Conservation (phyloP, 2,113 vertebrate species). For the Phalacrocorax brasilianus region DNA sequence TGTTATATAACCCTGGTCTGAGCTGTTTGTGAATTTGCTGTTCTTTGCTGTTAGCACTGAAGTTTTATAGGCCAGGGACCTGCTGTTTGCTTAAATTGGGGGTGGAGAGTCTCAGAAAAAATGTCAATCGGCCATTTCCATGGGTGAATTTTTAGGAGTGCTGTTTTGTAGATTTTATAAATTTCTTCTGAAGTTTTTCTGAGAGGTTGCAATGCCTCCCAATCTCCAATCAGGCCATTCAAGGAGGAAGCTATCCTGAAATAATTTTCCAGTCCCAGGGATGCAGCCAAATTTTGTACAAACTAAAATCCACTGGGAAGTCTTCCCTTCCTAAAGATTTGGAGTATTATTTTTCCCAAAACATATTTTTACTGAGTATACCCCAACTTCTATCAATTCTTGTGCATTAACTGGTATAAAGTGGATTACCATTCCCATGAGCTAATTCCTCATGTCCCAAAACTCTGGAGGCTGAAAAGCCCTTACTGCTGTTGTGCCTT, state of each 20-base stretch:
- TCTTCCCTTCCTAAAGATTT: not conserved
- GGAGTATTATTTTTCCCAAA: not conserved
- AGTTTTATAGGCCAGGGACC: too few relatives aligned
- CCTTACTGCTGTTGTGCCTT: not conserved
- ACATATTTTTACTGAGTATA: not conserved
- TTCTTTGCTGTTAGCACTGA: not conserved
- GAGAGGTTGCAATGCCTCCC: not conserved
- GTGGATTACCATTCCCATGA: not conserved
- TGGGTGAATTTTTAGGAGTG: not conserved
- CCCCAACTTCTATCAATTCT: not conserved
- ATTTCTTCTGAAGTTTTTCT: not conserved
- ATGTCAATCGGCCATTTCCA: rapidly evolving
- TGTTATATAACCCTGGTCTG: too few relatives aligned
- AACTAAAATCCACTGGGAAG: not conserved
- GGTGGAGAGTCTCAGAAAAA: not conserved
- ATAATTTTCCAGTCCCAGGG: not conserved
- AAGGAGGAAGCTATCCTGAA: not conserved
- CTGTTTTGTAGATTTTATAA: not conserved
- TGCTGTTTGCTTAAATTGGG: not conserved
- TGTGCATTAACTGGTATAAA: not conserved
- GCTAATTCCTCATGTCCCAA: not conserved
- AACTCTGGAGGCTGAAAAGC: not conserved
- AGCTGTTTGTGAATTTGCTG: rapidly evolving
- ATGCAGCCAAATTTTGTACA: not conserved
- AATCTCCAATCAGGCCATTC: rapidly evolving